These are phyloP conservation scores for Bombus waltoni DNA, from an alignment of 1,140 invertebrate species.

Conservation along the genomic window DNA sequence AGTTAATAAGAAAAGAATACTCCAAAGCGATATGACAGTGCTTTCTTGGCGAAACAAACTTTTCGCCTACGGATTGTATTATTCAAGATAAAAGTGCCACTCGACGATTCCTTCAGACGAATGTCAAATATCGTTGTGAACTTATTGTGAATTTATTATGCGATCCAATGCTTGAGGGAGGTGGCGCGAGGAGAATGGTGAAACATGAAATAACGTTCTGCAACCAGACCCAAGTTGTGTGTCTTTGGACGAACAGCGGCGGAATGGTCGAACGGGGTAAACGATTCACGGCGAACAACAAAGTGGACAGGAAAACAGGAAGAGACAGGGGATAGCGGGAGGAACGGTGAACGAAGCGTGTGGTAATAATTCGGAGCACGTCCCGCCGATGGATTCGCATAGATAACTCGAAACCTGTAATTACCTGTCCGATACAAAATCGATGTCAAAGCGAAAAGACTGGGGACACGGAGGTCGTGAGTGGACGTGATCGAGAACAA, in stretches of 20 bases:
- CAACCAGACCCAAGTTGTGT: neutral
- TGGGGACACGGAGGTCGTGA: slow-evolving; percentile 17
- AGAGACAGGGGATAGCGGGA: neutral
- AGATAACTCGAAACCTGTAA: slow-evolving; percentile 70
- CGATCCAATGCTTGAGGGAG: no score
- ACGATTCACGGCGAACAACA: neutral
- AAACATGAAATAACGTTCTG: neutral
- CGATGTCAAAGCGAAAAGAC: slow-evolving; percentile 69
- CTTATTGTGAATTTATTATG: no score
- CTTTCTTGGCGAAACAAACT: no score
- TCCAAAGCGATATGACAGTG: no score
- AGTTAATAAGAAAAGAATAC: no score
- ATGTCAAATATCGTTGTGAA: no score
- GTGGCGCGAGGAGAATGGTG: no score
- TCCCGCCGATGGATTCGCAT: slow-evolving; percentile 55
- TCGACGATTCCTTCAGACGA: no score
- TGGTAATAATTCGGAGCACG: slow-evolving; percentile 68
- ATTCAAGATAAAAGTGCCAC: no score
- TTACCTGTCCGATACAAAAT: slow-evolving; percentile 74
- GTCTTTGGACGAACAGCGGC: neutral
- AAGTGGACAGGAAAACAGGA: slow-evolving; percentile 10
- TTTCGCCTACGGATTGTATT: no score
- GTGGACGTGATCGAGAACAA: slow-evolving; percentile 63
- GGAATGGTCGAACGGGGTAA: neutral
- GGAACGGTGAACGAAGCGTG: slow-evolving; percentile 15